Percentiles rank a stretch among this genome's conserved stretches.
These are phyloP conservation scores for Tympanoctomys barrerae DNA, from an alignment of 2,797 vertebrate species.

Conservation along the genomic window DNA sequence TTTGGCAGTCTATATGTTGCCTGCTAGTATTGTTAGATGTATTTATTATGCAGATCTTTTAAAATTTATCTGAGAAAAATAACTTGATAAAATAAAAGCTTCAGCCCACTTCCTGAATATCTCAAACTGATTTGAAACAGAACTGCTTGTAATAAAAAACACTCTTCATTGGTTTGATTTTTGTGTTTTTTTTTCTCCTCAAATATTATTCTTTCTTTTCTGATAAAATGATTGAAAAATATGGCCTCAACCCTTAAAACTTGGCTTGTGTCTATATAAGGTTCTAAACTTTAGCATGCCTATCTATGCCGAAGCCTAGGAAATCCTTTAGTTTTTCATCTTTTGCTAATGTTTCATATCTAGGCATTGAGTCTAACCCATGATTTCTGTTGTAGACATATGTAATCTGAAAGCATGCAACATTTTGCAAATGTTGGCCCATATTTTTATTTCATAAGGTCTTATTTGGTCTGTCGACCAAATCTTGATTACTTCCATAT, in stretches of 20 bases:
- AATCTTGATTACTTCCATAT: conserved; percentile 87
- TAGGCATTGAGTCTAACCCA: conserved; percentile 70
- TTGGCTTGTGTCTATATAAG: conserved; percentile 32
- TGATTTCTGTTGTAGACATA: conserved; percentile 75
- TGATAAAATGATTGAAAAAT: neutral
- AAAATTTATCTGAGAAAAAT: neutral
- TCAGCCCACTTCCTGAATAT: neutral
- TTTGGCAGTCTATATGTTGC: conserved; percentile 32
- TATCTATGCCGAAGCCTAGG: conserved; percentile 49
- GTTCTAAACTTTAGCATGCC: conserved; percentile 35
- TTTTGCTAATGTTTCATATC: conserved; percentile 77
- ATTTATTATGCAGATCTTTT: neutral
- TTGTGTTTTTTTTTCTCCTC: conserved; percentile 4
- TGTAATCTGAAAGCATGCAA: conserved; percentile 67
- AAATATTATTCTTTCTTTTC: neutral
- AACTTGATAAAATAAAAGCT: conserved; percentile 46
- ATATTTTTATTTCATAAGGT: conserved; percentile 81
- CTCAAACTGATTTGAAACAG: conserved; percentile 51
- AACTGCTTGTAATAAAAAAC: conserved; percentile 28
- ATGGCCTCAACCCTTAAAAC: neutral
- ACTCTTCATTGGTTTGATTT: conserved; percentile 37
- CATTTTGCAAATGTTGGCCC: conserved; percentile 76
- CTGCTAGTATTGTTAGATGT: neutral
- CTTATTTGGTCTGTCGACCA: conserved; percentile 83
- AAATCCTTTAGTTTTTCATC: conserved; percentile 75